Evolutionary conservation across 2,888 invertebrate species (phyloP), one percentile per base, ranked within the genome.

Genomic region (Corbicula japonica): DNA sequence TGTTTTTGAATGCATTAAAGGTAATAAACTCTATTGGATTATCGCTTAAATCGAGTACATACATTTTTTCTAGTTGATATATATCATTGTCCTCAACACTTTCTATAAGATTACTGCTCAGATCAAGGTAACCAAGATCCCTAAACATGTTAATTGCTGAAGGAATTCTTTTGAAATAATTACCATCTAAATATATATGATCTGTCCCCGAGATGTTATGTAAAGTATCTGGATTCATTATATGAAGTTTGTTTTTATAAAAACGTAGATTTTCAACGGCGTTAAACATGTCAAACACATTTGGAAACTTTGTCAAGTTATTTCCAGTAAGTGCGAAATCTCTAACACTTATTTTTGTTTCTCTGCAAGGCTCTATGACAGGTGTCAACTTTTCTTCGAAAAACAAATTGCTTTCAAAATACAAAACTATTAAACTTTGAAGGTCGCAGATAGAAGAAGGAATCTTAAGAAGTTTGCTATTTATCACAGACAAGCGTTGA

Each of bases 201-300:
- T n/a, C n/a, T n/a, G n/a, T 35, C 18, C 35, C 23, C 1, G 35
- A 23, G 21, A 1, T 58, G 21, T 21, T 3, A 18, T 35, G n/a
- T 4, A n/a, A 35, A 21, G 35, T 58, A 2, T 6, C 21, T 1
- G 23, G 10, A n/a, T 58, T 23, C 1, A 58, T 21, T 10, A 26
- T 26, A 26, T 35, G 6, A 3, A 58, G 34, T 23, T 12, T n/a
- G 18, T 58, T 58, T 15, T 21, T 6, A 58, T 18, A 8, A 2
- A 58, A 15, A 21, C 21, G 34, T 23, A 58, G 21, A 28, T n/a
- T n/a, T n/a, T n/a, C n/a, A 38, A 58, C 8, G 58, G 58, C n/a
- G n/a, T n/a, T n/a, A 21, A 58, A 58, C 18, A 12, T 21, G 1
- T 21, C 35, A 35, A 58, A 58, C 2, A 58, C 58, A 30, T 58